Percentiles rank a stretch among this genome's conserved stretches.
Conservation (phyloP, 2,113 vertebrate genomes). For the Aplodontia rufa region DNA sequence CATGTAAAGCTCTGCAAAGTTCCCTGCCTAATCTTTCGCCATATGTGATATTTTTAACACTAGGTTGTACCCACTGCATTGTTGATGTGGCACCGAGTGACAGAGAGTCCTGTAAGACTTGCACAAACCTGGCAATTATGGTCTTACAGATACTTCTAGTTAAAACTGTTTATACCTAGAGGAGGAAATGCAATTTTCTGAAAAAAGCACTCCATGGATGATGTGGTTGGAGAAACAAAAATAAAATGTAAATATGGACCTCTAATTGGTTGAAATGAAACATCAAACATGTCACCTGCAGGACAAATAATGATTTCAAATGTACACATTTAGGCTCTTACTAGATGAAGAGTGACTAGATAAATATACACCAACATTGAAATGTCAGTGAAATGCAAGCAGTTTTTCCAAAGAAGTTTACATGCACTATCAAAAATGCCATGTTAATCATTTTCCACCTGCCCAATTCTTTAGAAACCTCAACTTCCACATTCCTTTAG, state of each 20-base stretch:
- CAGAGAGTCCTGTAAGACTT: background rate
- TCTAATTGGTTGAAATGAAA: slow-evolving; percentile 39
- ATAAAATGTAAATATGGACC: slow-evolving; percentile 12
- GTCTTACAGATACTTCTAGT: slow-evolving; percentile 40
- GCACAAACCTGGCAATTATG: slow-evolving; percentile 6
- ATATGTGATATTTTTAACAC: slow-evolving; percentile 45
- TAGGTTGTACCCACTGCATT: background rate
- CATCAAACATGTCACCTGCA: background rate
- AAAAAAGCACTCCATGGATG: background rate
- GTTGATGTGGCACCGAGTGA: background rate
- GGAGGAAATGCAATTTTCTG: slow-evolving; percentile 51
- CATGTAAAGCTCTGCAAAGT: background rate
- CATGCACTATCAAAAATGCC: background rate
- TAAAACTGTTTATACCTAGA: slow-evolving; percentile 27
- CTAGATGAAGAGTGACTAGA: slow-evolving; percentile 1
- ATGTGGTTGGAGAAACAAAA: slow-evolving; percentile 39
- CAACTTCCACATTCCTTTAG: background rate
- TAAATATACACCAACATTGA: slow-evolving; percentile 3
- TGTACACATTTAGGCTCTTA: background rate
- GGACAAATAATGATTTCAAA: slow-evolving; percentile 12
- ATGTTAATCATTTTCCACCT: background rate
- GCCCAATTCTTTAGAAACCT: background rate
- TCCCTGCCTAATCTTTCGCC: background rate
- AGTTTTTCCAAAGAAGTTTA: slow-evolving; percentile 21
- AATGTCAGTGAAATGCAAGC: background rate